These are phyloP conservation scores for Calypte anna DNA, from an alignment of 2,113 vertebrate genomes.

Conservation along the genomic window DNA sequence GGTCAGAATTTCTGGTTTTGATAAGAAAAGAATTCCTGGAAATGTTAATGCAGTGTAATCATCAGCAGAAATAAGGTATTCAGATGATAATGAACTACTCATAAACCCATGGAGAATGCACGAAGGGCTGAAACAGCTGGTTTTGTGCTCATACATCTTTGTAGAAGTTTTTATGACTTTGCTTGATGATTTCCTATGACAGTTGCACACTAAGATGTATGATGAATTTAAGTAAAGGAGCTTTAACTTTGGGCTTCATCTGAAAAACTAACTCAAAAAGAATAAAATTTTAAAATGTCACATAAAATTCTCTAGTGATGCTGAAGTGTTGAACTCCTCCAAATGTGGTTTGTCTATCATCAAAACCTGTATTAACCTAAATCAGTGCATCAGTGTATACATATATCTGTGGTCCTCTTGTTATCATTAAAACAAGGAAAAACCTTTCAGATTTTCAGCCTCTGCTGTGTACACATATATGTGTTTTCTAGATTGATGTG, in stretches of 20 bases:
- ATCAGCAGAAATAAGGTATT: background rate
- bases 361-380: background rate
- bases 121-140: conserved; percentile 17
- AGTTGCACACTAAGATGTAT: conserved; percentile 11
- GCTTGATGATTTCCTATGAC: conserved; percentile 43
- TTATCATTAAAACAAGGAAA: background rate
- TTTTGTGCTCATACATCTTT: background rate
- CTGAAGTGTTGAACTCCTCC: background rate
- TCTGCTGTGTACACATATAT: background rate
- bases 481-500: background rate
- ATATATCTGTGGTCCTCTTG: background rate
- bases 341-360: background rate
- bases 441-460: background rate
- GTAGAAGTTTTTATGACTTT: background rate
- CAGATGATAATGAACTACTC: conserved; percentile 22
- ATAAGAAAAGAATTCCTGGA: conserved; percentile 50
- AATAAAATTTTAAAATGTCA: background rate
- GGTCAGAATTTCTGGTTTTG: conserved; percentile 64
- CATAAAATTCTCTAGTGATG: background rate
- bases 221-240: conserved; percentile 26
- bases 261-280: background rate
- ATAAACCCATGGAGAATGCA: conserved; percentile 26
- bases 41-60: background rate
- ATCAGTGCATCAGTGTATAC: background rate
- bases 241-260: conserved; percentile 48